Evolutionary conservation across 2,113 vertebrate genomes (phyloP).

Genomic region (Anseranas semipalmata): DNA sequence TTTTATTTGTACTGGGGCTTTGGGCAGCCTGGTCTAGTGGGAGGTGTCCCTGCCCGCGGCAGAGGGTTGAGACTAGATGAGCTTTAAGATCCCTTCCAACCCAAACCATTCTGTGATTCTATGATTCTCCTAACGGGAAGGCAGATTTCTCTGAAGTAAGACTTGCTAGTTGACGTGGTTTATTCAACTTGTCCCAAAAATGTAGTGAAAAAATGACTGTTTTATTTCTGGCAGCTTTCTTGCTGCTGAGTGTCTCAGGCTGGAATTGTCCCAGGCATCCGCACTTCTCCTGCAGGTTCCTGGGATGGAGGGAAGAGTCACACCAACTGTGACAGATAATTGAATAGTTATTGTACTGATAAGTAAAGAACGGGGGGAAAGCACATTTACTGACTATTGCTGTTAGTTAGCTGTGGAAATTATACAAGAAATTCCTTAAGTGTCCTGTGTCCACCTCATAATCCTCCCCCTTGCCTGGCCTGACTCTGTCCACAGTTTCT

Average conservation of each 20-base stretch:
- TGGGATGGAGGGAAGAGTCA: background rate
- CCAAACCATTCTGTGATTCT: too few relatives aligned
- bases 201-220: background rate
- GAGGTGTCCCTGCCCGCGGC: too few relatives aligned
- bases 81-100: too few relatives aligned
- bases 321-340: background rate
- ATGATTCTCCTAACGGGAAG: background rate
- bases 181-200: background rate
- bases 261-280: background rate
- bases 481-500: background rate
- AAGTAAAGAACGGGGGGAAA: background rate
- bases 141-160: background rate
- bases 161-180: background rate
- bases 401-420: background rate
- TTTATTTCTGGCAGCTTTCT: background rate
- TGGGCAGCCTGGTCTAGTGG: too few relatives aligned
- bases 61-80: too few relatives aligned
- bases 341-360: background rate
- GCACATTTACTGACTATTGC: background rate
- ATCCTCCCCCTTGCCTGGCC: background rate
- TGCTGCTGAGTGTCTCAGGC: background rate
- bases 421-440: background rate
- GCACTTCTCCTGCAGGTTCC: background rate
- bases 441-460: fast-evolving
- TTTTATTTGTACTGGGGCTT: background rate